phyloP scores from a whole-genome alignment of 2,797 vertebrate genomes.

The Schizothorax lantsangensis region DNA sequence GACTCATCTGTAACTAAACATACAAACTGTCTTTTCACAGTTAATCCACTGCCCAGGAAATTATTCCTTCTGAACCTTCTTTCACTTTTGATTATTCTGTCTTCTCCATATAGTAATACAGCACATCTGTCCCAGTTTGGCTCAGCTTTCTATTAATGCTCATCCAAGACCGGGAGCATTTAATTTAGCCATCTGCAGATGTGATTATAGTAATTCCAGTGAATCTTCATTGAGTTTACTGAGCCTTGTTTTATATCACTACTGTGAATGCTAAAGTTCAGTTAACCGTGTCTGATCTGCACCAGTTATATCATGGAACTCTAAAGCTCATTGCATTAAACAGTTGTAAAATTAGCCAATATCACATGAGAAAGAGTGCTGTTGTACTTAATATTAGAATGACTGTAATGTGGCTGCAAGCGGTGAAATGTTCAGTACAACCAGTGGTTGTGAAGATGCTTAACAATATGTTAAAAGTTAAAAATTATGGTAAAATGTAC shows the following conservation, averaged over 20 bases:
- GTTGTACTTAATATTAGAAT: not conserved
- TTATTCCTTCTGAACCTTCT: slow-evolving; percentile 15
- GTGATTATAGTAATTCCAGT: slow-evolving; percentile 14
- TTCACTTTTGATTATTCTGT: slow-evolving; percentile 34
- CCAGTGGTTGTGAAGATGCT: not conserved
- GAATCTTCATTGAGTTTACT: slow-evolving; percentile 35
- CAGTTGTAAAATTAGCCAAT: slow-evolving; percentile 3
- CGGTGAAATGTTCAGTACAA: not conserved
- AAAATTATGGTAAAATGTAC: not conserved
- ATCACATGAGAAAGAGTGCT: not conserved
- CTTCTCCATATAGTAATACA: slow-evolving; percentile 24
- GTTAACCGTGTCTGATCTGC: slow-evolving; percentile 12
- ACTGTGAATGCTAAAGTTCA: slow-evolving; percentile 12
- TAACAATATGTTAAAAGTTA: not conserved
- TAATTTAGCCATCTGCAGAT: slow-evolving; percentile 44
- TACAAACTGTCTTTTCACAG: slow-evolving; percentile 11
- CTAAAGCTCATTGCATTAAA: slow-evolving; percentile 8
- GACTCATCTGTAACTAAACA: slow-evolving; percentile 1
- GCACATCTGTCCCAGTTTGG: slow-evolving; percentile 29
- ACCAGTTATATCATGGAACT: slow-evolving; percentile 22
- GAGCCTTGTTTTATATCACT: slow-evolving; percentile 17
- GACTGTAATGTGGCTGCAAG: not conserved
- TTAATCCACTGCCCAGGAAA: slow-evolving; percentile 11
- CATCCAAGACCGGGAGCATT: slow-evolving; percentile 38
- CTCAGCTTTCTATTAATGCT: slow-evolving; percentile 20